Conservation (phyloP, 2,113 vertebrate species). For the Brachyistius frenatus region DNA sequence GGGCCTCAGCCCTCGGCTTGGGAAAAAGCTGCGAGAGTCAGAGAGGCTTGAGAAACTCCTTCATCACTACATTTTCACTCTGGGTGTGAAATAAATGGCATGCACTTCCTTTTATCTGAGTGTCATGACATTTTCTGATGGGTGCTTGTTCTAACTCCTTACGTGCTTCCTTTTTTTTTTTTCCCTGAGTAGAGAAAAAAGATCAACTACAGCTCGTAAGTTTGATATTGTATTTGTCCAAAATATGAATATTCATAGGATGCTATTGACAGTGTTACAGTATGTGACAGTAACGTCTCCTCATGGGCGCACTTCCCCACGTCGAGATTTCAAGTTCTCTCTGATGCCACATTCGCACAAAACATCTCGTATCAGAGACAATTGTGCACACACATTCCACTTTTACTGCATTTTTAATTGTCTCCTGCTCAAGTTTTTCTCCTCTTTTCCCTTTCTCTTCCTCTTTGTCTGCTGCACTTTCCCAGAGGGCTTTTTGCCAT, state of each 20-base stretch:
- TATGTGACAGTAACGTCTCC: slow-evolving; percentile 4
- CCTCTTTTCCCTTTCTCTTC: slow-evolving; percentile 18
- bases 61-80: slow-evolving; percentile 53
- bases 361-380: slow-evolving; percentile 25
- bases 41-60: slow-evolving; percentile 68
- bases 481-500: slow-evolving; percentile 58
- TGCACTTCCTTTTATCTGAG: slow-evolving; percentile 68
- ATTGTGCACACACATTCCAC: slow-evolving; percentile 19
- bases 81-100: slow-evolving; percentile 66
- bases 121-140: slow-evolving; percentile 43
- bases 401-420: slow-evolving; percentile 68
- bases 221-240: slow-evolving; percentile 25
- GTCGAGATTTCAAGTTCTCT: slow-evolving; percentile 33
- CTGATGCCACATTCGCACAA: slow-evolving; percentile 27
- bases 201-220: slow-evolving; percentile 18
- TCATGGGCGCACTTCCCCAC: slow-evolving; percentile 13
- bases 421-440: slow-evolving; percentile 32
- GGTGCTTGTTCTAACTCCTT: slow-evolving; percentile 21
- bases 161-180: slow-evolving; percentile 35
- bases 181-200: slow-evolving; percentile 1
- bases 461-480: slow-evolving; percentile 44
- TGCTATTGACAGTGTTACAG: slow-evolving; percentile 5
- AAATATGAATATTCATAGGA: slow-evolving; percentile 46
- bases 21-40: slow-evolving; percentile 62
- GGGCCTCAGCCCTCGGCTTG: slow-evolving; percentile 61